These are phyloP conservation scores for Rhagoletis zephyria DNA, from an alignment of 1,140 invertebrate genomes.

Conservation along the genomic window DNA sequence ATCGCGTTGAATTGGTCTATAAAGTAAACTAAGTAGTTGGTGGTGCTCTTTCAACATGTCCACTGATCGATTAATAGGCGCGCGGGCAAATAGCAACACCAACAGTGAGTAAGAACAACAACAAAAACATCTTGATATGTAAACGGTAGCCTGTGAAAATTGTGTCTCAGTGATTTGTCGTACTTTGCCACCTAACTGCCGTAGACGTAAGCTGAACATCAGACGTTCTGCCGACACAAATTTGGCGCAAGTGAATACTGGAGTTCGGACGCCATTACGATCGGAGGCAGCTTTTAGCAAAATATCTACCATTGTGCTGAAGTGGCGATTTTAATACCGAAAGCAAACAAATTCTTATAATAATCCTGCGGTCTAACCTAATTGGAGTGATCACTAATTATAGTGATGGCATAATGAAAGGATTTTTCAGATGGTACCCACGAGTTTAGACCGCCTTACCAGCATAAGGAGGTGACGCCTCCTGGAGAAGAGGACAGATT, in stretches of 20 bases:
- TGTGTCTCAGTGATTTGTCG: constrained; percentile 27
- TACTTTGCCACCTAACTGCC: constrained; percentile 4
- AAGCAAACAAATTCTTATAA: no score
- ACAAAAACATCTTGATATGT: neutral
- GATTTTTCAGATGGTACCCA: no score
- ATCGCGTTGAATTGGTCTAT: constrained; percentile 44
- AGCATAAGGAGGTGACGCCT: no score
- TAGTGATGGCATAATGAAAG: no score
- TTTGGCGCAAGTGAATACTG: neutral
- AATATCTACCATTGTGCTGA: neutral
- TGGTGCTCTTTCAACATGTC: constrained; percentile 20
- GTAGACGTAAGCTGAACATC: neutral
- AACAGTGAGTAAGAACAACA: neutral
- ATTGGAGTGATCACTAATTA: no score
- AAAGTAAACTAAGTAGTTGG: neutral
- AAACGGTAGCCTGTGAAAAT: constrained; percentile 12
- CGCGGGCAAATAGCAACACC: constrained; percentile 17
- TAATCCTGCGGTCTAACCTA: no score
- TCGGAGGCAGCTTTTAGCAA: neutral
- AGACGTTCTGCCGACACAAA: neutral
- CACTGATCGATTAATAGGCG: constrained; percentile 38
- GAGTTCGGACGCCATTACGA: neutral
- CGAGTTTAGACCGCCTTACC: no score
- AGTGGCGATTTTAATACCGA: no score
- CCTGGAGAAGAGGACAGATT: no score